Evolutionary conservation across 2,888 invertebrate genomes (phyloP).

Genomic region (Metallyticus violacea): DNA sequence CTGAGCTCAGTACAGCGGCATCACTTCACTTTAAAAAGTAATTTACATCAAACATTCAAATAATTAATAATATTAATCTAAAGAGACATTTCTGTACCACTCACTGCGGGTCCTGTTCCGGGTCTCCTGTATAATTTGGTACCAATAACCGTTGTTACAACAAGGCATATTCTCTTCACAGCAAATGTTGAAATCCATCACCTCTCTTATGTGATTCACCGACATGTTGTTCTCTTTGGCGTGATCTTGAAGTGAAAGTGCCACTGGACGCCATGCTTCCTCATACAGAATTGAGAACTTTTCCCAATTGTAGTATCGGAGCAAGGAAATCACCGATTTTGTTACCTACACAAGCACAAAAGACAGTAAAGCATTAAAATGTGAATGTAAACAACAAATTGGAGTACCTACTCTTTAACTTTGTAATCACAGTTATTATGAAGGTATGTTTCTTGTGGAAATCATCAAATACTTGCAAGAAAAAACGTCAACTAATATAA

Average conservation of each 20-base stretch:
- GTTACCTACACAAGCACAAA: constrained; percentile 66
- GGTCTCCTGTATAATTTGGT: constrained; percentile 77
- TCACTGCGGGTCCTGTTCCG: constrained; percentile 81
- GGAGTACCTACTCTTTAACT: too few relatives aligned
- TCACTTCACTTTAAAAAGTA: too few relatives aligned
- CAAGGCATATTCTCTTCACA: constrained; percentile 73
- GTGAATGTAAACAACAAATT: too few relatives aligned
- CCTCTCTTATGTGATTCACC: constrained; percentile 71
- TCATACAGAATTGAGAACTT: constrained; percentile 89
- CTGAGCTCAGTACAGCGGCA: too few relatives aligned
- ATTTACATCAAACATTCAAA: not conserved
- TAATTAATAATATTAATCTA: constrained; percentile 1
- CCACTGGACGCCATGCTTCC: constrained; percentile 77
- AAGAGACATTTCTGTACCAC: constrained; percentile 41
- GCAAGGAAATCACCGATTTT: constrained; percentile 87
- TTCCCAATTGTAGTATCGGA: constrained; percentile 89
- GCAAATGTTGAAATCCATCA: constrained; percentile 71
- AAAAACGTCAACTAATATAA: too few relatives aligned
- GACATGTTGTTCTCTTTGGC: constrained; percentile 77
- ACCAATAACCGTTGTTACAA: constrained; percentile 78
- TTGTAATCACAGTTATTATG: too few relatives aligned
- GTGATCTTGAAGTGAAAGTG: constrained; percentile 72
- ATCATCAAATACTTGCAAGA: too few relatives aligned
- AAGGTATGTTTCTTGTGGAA: too few relatives aligned
- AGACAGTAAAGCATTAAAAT: not conserved